These are phyloP conservation scores for Stegodyphus dumicola DNA, from an alignment of 1,140 invertebrate genomes.

Conservation along the genomic window DNA sequence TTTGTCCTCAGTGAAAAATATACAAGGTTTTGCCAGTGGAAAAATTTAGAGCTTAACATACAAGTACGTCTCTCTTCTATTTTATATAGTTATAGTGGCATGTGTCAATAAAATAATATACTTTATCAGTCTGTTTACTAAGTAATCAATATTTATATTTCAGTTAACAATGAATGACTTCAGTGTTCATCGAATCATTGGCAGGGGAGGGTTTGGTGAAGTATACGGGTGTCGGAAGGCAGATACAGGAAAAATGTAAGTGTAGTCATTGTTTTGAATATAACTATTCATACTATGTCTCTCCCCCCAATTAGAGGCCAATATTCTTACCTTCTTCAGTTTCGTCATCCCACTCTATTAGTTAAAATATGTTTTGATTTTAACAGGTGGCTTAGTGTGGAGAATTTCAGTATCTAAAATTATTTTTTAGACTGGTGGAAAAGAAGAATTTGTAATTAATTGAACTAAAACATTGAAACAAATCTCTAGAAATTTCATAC, in stretches of 20 bases:
- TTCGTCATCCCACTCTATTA: no score
- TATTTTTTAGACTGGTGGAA: no score
- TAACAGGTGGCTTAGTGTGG: no score
- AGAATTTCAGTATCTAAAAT: no score
- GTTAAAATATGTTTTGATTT: no score
- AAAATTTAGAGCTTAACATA: constrained; percentile 99
- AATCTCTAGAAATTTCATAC: no score
- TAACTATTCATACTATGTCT: not conserved
- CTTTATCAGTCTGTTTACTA: not conserved
- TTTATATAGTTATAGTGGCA: no score
- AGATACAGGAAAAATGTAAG: constrained; percentile 99
- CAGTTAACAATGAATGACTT: constrained; percentile 99
- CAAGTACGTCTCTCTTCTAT: constrained; percentile 75
- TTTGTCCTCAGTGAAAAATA: constrained; percentile 89
- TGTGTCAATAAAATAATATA: not conserved
- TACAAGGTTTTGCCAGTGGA: constrained; percentile 99
- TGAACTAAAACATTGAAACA: no score
- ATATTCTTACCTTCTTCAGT: no score
- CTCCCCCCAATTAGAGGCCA: no score
- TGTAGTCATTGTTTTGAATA: not conserved
- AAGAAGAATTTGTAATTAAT: no score
- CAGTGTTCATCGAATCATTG: constrained; percentile 99
- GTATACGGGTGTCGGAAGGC: constrained; percentile 99
- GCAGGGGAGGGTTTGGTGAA: constrained; percentile 98
- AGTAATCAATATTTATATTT: constrained; percentile 65